Base-by-base conservation (phyloP, 2,113 vertebrate genomes). In the Chrysemys picta region DNA sequence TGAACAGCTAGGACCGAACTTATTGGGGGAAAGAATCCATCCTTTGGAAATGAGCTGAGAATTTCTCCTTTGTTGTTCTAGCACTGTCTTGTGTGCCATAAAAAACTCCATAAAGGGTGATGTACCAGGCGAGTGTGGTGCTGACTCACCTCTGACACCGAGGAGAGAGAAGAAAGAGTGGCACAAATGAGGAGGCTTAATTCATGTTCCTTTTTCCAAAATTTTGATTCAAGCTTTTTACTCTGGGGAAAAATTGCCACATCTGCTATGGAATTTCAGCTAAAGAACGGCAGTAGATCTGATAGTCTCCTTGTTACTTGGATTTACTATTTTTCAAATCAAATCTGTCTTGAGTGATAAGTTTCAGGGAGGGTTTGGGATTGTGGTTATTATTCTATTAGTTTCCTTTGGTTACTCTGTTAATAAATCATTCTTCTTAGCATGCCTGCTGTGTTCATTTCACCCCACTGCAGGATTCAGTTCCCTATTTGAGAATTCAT, bases 331-430 rank as follows among this genome's bases (percentile, higher is more conserved):
- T n/a, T 76, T 54, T 76, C 90, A 76, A 2, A 21, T 78, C 38
- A 3, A 65, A 3, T 27, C 6, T 54, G 0, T 7, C 2, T 29
- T 17, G 21, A 57, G 38, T 17, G n/a, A 1, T 6, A 5, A 29
- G 49, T 81, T 65, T n/a, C 42, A 2, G 49, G 84, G 52, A 1
- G 13, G 8, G 53, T 31, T 1, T 16, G 91, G 84, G 81, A 45
- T 4, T 75, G 25, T 6, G 49, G 1, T 56, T 42, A 0, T 9
- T 24, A n/a, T 38, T 57, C 4, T n/a, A 49, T 52, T 22, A 50
- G 56, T 87, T 79, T 11, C 87, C 47, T 72, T 31, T 10, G 80
- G 13, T 45, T 21, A n/a, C 54, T 82, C 82, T 47, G 1, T 13
- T 0, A 10, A 10, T 62, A 45, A 1, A 49, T 59, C 47, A 38